Conservation (phyloP, 2,888 invertebrate species). For the Nephrocerus scutellatus region DNA sequence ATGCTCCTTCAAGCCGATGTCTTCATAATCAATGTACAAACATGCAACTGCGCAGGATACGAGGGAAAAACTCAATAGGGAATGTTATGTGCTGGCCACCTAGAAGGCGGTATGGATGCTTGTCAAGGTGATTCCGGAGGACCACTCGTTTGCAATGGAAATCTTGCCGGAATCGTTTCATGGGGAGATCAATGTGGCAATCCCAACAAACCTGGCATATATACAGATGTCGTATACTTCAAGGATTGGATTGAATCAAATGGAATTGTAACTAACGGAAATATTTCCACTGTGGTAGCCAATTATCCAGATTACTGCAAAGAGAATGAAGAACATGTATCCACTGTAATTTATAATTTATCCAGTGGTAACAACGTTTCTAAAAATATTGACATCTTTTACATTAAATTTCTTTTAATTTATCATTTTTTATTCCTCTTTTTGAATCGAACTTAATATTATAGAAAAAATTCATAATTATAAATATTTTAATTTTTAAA, state of each 20-base stretch:
- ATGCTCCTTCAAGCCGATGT: conserved; percentile 21
- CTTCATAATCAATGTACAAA: conserved; percentile 11
- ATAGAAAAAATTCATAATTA: no score
- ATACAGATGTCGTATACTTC: conserved; percentile 53
- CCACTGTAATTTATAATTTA: no score
- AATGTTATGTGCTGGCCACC: conserved; percentile 65
- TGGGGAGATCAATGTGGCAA: conserved; percentile 73
- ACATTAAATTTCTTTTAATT: no score
- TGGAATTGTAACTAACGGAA: neutral
- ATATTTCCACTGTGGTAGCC: neutral
- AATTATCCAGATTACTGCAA: no score
- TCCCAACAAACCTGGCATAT: conserved; percentile 64
- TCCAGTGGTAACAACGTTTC: no score
- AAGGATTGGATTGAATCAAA: conserved; percentile 15
- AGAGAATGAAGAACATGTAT: no score
- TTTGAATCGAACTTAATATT: no score
- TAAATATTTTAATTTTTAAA: no score
- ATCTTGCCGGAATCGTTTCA: conserved; percentile 68
- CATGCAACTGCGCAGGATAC: conserved; percentile 16
- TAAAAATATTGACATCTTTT: no score
- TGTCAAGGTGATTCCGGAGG: conserved; percentile 82
- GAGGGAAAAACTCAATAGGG: conserved; percentile 52
- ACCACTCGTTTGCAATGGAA: conserved; percentile 57
- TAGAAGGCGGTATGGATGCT: conserved; percentile 64
- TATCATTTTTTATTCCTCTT: no score